Percentiles rank a stretch among this genome's conserved stretches.
Evolutionary conservation across 2,888 invertebrate species (phyloP).

Genomic region (Drosophila kuntzei): DNA sequence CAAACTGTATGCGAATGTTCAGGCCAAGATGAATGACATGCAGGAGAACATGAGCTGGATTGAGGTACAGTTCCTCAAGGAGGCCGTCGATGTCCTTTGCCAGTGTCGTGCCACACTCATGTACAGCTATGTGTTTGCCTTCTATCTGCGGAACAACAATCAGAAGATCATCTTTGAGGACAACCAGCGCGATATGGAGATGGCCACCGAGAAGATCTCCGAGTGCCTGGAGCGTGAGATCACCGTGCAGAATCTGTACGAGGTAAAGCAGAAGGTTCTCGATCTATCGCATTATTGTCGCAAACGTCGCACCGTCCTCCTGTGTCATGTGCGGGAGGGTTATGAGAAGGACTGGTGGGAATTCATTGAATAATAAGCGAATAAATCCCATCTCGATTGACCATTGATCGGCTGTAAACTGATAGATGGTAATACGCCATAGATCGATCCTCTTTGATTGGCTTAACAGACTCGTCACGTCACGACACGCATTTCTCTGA

Average conservation of each 20-base stretch:
- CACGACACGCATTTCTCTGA: constrained; percentile 43
- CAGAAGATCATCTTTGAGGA: constrained; percentile 99
- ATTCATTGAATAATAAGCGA: constrained; percentile 88
- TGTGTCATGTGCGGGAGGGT: constrained; percentile 99
- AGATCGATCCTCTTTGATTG: constrained; percentile 17
- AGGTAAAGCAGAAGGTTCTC: constrained; percentile 99
- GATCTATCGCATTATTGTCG: constrained; percentile 98
- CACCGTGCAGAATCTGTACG: constrained; percentile 97
- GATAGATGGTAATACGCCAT: constrained; percentile 7
- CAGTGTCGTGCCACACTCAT: constrained; percentile 98
- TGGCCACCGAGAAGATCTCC: constrained; percentile 98
- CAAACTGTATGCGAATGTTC: constrained; percentile 97
- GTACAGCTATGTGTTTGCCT: constrained; percentile 99
- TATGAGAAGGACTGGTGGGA: constrained; percentile 99
- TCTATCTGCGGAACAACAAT: constrained; percentile 98
- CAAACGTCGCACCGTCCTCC: constrained; percentile 96
- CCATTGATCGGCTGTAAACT: background rate
- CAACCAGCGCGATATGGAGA: constrained; percentile 98
- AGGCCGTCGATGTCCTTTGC: constrained; percentile 98
- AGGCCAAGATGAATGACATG: constrained; percentile 99
- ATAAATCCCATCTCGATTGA: background rate
- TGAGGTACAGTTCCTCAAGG: constrained; percentile 99
- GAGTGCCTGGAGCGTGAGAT: constrained; percentile 99
- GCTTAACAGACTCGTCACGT: constrained; percentile 2
- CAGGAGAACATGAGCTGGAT: constrained; percentile 99